These are phyloP conservation scores for Rachycentron canadum DNA, from an alignment of 2,797 vertebrate species.

Conservation along the genomic window DNA sequence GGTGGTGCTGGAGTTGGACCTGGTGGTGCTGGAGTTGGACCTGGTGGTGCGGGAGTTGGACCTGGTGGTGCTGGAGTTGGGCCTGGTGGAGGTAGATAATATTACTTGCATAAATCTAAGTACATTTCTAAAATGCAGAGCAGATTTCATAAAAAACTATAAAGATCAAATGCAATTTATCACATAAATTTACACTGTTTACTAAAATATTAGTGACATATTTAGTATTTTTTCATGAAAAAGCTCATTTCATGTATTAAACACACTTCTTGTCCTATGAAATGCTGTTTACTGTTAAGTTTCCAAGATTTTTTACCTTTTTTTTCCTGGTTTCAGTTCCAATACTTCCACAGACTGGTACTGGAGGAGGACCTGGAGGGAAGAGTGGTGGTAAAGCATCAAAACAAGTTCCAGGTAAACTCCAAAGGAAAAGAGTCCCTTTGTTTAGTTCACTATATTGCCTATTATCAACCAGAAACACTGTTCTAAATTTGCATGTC, in stretches of 20 bases:
- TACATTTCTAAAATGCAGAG: not conserved
- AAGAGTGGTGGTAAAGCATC: slow-evolving; percentile 76
- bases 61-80: slow-evolving; percentile 54
- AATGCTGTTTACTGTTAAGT: not conserved
- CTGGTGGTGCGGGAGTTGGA: slow-evolving; percentile 50
- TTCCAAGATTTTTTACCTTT: not conserved
- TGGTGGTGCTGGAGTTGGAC: slow-evolving; percentile 43
- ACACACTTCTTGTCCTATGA: not conserved
- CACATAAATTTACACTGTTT: not conserved
- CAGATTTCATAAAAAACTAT: not conserved
- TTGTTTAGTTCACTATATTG: not conserved
- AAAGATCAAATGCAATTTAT: not conserved
- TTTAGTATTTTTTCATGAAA: not conserved
- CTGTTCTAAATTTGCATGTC: slow-evolving; percentile 4
- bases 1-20: slow-evolving; percentile 39
- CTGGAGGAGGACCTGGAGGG: slow-evolving; percentile 65
- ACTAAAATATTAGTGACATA: not conserved
- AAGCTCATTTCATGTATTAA: not conserved
- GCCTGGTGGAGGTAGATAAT: not conserved
- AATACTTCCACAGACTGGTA: slow-evolving; percentile 75
- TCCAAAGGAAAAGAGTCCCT: not conserved
- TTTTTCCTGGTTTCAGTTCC: slow-evolving; percentile 44
- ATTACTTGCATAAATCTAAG: not conserved
- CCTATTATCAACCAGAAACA: slow-evolving; percentile 12
- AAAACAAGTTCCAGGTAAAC: slow-evolving; percentile 82